A percentile compares a stretch with the other conserved stretches of the same genome.
phyloP scores from a whole-genome alignment of 2,797 vertebrate genomes.

The Coregonus sp. region DNA sequence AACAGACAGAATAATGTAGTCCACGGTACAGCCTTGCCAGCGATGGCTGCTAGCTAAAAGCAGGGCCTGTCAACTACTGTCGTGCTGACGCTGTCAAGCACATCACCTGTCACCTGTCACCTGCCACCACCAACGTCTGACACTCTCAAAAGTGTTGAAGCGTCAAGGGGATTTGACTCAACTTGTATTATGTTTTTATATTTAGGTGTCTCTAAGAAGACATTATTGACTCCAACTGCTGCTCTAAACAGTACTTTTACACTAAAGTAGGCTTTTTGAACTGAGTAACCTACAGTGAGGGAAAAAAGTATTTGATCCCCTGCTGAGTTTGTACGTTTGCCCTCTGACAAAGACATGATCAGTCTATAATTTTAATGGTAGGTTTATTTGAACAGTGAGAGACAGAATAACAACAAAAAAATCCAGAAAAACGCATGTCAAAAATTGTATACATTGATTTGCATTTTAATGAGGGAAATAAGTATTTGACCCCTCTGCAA shows the following conservation, averaged over 20 bases:
- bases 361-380: too few species aligned
- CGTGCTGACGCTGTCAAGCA: slow-evolving; percentile 15
- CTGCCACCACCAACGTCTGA: slow-evolving; percentile 2
- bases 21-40: slow-evolving; percentile 24
- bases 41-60: slow-evolving; percentile 33
- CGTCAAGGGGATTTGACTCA: background rate
- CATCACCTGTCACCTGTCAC: slow-evolving; percentile 28
- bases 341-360: too few species aligned
- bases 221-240: background rate
- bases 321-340: too few species aligned
- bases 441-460: too few species aligned
- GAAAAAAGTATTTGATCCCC: too few species aligned
- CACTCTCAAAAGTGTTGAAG: background rate
- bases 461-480: too few species aligned
- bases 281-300: background rate
- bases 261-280: background rate
- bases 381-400: too few species aligned
- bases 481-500: too few species aligned
- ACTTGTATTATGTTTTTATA: background rate
- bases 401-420: too few species aligned
- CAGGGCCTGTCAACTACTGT: slow-evolving; percentile 32
- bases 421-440: too few species aligned
- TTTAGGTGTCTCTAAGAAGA: background rate
- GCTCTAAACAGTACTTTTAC: background rate
- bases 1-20: slow-evolving; percentile 39